Evolutionary conservation across 2,113 vertebrate species (phyloP).

Genomic region (Prinia subflava): DNA sequence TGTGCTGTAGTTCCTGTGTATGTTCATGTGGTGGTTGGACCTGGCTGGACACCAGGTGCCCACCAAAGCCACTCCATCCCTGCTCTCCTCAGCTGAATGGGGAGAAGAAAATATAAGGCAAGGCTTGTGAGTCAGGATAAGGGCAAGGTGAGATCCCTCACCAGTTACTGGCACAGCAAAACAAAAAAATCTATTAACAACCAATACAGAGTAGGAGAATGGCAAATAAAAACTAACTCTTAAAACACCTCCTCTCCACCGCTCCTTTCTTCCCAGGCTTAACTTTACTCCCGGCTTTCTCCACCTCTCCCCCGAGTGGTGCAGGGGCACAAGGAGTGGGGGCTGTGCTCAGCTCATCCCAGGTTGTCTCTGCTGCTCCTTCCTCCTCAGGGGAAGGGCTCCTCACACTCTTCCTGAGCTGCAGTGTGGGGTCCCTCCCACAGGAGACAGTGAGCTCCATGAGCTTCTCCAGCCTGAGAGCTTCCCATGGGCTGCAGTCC

Average conservation of each 20-base stretch:
- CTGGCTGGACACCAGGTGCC: neutral
- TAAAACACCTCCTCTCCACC: neutral
- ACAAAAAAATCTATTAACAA: neutral
- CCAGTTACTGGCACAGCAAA: neutral
- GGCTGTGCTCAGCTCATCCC: neutral
- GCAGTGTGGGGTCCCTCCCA: neutral
- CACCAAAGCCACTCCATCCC: neutral
- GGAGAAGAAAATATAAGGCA: neutral
- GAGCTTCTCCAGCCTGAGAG: neutral
- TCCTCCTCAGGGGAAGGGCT: neutral
- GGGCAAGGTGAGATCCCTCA: neutral
- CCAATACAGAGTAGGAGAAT: neutral
- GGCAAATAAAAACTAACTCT: neutral
- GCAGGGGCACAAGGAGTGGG: neutral
- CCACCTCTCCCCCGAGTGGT: neutral
- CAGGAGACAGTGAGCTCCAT: neutral
- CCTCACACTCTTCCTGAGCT: neutral
- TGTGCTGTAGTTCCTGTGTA: neutral
- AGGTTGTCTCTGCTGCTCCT: neutral
- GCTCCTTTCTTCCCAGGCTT: neutral
- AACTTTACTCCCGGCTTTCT: neutral
- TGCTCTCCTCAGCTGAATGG: neutral
- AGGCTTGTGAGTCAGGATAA: rapidly evolving
- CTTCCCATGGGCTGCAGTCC: neutral
- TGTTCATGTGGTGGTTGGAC: neutral